Conservation (phyloP, 2,113 vertebrate genomes). For the Prunella himalayana region DNA sequence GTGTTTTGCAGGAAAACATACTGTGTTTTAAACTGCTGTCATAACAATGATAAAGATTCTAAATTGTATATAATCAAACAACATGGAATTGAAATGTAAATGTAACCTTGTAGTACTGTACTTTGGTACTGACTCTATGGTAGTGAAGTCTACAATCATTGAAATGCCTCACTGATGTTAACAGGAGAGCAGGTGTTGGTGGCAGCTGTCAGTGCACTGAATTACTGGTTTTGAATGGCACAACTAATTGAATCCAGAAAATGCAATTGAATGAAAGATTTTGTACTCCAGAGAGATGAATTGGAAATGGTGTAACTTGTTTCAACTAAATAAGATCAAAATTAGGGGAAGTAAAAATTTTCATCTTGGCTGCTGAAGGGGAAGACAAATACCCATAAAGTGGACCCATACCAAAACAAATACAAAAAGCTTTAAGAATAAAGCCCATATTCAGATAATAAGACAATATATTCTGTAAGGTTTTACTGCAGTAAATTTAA, state of each 20-base stretch:
- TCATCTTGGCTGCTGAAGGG: neutral
- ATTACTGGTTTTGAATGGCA: neutral
- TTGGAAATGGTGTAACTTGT: neutral
- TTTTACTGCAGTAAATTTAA: neutral
- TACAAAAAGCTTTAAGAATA: neutral
- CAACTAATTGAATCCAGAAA: slow-evolving; percentile 4
- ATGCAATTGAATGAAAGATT: neutral
- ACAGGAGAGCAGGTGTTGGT: neutral
- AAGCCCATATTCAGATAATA: neutral
- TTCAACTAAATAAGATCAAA: neutral
- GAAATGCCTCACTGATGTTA: neutral
- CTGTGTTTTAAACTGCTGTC: neutral
- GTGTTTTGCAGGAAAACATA: neutral
- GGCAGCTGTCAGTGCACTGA: neutral
- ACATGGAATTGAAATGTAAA: neutral
- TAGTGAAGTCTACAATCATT: neutral
- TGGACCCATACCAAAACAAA: neutral
- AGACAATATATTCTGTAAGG: neutral
- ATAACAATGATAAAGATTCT: neutral
- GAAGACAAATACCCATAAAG: neutral
- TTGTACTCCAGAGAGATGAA: neutral
- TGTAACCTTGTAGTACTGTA: neutral
- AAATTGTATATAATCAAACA: neutral
- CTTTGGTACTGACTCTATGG: neutral
- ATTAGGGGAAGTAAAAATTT: neutral